Base-by-base conservation (phyloP, 2,888 invertebrate species). In the Ernsta delagoae region DNA sequence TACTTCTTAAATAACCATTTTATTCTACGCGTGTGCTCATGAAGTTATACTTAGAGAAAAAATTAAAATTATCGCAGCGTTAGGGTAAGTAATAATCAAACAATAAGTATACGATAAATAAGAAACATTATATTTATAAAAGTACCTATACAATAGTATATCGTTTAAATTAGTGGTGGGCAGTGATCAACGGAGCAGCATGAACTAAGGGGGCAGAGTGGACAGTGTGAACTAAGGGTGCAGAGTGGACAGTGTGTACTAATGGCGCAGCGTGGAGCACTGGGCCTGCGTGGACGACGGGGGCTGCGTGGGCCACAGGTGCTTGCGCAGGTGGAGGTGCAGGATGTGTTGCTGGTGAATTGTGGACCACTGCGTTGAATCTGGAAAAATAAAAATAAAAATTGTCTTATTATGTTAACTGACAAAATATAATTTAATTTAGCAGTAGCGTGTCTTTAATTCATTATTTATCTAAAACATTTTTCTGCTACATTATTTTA, bases 351-450 rank as follows among this genome's bases (percentile, higher is more conserved):
- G 85, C 80, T 5, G 91, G 88, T 70, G 92, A 90, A 80, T 89
- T 90, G 79, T 89, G 89, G 41, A 93, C 92, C 56, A 92, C 75
- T 34, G 92, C 92, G 81, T 92, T 91, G 82, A 93, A 93, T 34
- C 93, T 93, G 81, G 4, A 82, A 78, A 70, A 12, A 48, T n/a
- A n/a, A n/a, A n/a, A n/a, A 45, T 45, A n/a, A n/a, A 41, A 9
- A 39, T 39, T 39, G 36, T 5, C 3, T 4, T 36, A 36, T 36
- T 36, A 36, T 36, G 39, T 39, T 39, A 39, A 39, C 0, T 39
- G 1, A 39, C 3, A 39, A 39, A 39, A 39, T 39, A 4, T 4
- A n/a, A n/a, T n/a, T n/a, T n/a, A n/a, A n/a, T n/a, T n/a, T n/a
- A n/a, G n/a, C n/a, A n/a, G n/a, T n/a, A n/a, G n/a, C n/a, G n/a